Conservation (phyloP, 1,140 invertebrate species). For the Lamellibrachia luymesi region DNA sequence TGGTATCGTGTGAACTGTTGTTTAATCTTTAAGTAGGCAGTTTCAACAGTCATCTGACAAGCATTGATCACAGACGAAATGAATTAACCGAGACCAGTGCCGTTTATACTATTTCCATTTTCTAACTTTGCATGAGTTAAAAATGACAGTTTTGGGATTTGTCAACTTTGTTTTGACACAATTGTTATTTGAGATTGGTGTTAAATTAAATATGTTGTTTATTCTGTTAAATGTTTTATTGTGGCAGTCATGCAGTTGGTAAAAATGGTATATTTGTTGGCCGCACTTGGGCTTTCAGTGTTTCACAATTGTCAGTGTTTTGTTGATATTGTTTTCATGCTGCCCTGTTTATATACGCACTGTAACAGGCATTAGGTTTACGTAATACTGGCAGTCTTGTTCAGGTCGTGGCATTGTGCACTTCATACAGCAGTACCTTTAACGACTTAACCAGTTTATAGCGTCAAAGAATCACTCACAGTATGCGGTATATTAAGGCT, state of each 20-base stretch:
- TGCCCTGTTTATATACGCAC: background rate
- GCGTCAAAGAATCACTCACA: background rate
- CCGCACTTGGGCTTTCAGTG: background rate
- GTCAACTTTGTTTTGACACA: background rate
- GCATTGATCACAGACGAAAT: background rate
- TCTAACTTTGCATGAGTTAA: background rate
- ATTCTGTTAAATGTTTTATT: background rate
- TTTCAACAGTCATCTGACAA: background rate
- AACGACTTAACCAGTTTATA: conserved; percentile 1
- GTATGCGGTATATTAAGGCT: background rate
- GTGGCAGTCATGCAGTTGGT: conserved; percentile 3
- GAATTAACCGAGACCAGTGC: background rate
- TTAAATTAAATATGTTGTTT: background rate
- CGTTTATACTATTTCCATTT: background rate
- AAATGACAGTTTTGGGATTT: background rate
- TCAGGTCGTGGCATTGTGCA: background rate
- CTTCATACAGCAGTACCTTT: background rate
- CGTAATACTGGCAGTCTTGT: background rate
- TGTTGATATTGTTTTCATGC: conserved; percentile 1
- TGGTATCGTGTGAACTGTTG: background rate
- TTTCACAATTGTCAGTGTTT: background rate
- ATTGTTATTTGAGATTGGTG: conserved; percentile 5
- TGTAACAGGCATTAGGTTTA: background rate
- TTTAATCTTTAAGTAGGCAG: background rate
- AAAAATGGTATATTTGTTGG: background rate